phyloP scores from a whole-genome alignment of 2,113 vertebrate species.

The Hassar affinis region DNA sequence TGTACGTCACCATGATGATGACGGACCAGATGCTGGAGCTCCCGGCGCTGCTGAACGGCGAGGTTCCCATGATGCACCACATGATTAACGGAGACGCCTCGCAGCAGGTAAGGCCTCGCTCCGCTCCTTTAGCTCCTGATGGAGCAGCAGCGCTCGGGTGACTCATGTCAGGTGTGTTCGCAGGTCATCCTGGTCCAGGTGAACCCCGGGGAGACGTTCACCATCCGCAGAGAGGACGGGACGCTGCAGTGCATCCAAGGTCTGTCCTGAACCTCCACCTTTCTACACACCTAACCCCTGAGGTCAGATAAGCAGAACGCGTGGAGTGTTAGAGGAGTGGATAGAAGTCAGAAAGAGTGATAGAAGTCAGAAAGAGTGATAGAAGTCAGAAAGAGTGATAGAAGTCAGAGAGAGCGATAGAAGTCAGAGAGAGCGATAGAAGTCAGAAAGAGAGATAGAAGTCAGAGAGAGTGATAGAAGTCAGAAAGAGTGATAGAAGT shows the following conservation, averaged over 20 bases:
- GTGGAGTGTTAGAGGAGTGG: not conserved
- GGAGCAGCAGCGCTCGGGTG: not conserved
- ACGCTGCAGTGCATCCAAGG: conserved; percentile 89
- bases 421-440: no score
- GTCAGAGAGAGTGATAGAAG: no score
- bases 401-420: no score
- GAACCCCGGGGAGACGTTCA: conserved; percentile 89
- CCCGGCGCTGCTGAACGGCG: conserved; percentile 80
- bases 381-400: no score
- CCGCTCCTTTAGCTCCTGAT: not conserved
- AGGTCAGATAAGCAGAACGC: not conserved
- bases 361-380: no score
- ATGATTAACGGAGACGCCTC: conserved; percentile 80
- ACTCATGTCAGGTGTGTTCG: not conserved
- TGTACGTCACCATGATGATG: conserved; percentile 92
- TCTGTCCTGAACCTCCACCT: conserved; percentile 59
- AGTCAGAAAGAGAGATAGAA: no score
- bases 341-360: no score
- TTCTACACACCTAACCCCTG: no score
- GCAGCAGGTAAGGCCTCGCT: conserved; percentile 74
- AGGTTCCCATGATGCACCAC: conserved; percentile 85
- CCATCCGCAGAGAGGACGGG: conserved; percentile 85
- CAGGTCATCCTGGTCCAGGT: conserved; percentile 90
- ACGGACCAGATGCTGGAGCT: conserved; percentile 87
- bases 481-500: no score